Conservation (phyloP, 1,140 invertebrate species). For the Ylistrum balloti region DNA sequence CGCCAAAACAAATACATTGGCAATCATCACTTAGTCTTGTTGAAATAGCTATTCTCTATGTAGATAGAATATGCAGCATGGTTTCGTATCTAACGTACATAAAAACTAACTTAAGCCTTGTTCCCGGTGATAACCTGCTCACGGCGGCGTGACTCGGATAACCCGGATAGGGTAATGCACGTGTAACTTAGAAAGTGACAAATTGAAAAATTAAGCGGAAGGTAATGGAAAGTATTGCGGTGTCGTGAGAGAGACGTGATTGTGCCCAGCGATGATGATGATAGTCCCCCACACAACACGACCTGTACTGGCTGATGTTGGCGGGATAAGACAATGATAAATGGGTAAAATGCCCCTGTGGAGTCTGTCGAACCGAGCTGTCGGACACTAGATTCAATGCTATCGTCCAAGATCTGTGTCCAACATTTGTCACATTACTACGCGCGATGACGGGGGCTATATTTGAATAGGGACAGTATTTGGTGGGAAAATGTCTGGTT, state of each 20-base stretch:
- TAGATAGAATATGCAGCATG: background rate
- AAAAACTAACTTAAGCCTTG: background rate
- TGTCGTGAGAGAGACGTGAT: background rate
- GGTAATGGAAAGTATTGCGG: background rate
- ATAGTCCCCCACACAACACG: background rate
- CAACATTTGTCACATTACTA: background rate
- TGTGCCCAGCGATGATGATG: background rate
- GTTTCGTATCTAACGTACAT: background rate
- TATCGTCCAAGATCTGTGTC: background rate
- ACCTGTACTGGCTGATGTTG: background rate
- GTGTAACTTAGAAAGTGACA: background rate
- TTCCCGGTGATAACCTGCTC: background rate
- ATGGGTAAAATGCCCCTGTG: background rate
- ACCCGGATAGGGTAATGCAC: background rate
- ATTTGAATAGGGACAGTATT: background rate
- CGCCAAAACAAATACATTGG: background rate
- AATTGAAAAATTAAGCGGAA: slow-evolving; percentile 35
- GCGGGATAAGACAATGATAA: background rate
- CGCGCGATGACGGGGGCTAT: background rate
- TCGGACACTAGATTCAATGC: background rate
- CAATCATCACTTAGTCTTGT: background rate
- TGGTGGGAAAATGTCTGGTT: background rate
- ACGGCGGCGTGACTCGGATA: slow-evolving; percentile 8
- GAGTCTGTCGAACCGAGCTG: background rate
- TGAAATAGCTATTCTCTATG: slow-evolving; percentile 20